Evolutionary conservation across 2,113 vertebrate species (phyloP).

Genomic region (Leptosomus discolor): DNA sequence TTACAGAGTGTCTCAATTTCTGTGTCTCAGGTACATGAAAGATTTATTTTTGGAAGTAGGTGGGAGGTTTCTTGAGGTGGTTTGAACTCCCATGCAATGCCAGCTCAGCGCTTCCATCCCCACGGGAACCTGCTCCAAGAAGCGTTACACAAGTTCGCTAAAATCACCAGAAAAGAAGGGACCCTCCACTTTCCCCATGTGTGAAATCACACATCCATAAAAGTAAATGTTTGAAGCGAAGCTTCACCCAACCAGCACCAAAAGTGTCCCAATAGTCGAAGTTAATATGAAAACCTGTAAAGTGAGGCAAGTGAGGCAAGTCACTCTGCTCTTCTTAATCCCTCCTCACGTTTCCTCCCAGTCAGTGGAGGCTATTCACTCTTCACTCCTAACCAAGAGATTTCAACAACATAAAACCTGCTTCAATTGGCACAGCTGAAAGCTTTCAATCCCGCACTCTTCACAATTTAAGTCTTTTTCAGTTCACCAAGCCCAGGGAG

Average conservation of each 20-base stretch:
- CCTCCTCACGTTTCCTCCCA: accelerated
- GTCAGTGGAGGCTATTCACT: accelerated
- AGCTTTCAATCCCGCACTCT: background rate
- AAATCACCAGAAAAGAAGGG: accelerated
- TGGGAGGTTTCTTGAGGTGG: background rate
- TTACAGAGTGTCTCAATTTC: background rate
- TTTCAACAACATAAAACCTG: background rate
- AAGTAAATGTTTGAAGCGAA: too few relatives aligned
- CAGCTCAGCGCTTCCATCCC: background rate
- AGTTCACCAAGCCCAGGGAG: too few relatives aligned
- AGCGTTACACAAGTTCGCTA: background rate
- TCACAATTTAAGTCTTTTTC: too few relatives aligned
- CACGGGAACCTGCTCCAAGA: background rate
- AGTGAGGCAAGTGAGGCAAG: background rate
- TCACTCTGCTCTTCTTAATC: background rate
- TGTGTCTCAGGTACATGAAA: accelerated
- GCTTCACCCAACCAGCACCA: background rate
- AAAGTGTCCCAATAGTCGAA: background rate
- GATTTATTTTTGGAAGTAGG: background rate
- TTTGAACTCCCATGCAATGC: background rate
- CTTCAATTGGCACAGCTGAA: background rate
- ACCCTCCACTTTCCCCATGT: background rate
- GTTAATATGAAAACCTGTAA: background rate
- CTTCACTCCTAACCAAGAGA: background rate
- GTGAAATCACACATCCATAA: accelerated